phyloP scores from a whole-genome alignment of 2,113 vertebrate genomes.

The Ancistrus triradiatus region DNA sequence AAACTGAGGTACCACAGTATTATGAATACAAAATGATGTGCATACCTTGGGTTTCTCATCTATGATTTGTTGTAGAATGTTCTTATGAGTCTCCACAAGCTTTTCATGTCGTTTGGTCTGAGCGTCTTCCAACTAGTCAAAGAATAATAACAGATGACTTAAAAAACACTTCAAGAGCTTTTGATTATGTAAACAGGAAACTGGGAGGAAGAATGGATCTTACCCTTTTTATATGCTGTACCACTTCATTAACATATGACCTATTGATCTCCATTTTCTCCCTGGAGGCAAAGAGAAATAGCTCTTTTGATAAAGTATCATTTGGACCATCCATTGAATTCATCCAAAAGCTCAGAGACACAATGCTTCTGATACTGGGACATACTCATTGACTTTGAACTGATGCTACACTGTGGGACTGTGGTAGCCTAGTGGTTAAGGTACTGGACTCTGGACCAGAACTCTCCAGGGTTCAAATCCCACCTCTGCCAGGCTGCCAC shows the following conservation, averaged over 20 bases:
- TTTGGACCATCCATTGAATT: not conserved
- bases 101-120: conserved; percentile 93
- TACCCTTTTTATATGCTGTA: conserved; percentile 97
- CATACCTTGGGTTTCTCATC: conserved; percentile 94
- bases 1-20: too few species aligned
- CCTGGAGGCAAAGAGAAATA: conserved; percentile 60
- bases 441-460: too few species aligned
- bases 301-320: not conserved
- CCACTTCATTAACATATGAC: conserved; percentile 94
- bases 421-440: too few species aligned
- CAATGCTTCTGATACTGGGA: not conserved
- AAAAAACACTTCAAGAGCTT: not conserved
- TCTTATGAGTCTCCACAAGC: conserved; percentile 88
- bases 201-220: conserved; percentile 26
- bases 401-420: too few species aligned
- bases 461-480: too few species aligned
- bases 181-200: not conserved
- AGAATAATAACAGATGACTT: not conserved
- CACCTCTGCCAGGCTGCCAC: too few species aligned
- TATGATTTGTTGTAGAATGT: conserved; percentile 88
- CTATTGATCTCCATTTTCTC: conserved; percentile 98
- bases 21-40: not conserved
- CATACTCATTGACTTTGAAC: too few species aligned
- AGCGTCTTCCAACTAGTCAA: conserved; percentile 86
- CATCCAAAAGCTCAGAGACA: not conserved